Evolutionary conservation across 1,140 invertebrate species (phyloP).

Genomic region (Luehdorfia chinensis): DNA sequence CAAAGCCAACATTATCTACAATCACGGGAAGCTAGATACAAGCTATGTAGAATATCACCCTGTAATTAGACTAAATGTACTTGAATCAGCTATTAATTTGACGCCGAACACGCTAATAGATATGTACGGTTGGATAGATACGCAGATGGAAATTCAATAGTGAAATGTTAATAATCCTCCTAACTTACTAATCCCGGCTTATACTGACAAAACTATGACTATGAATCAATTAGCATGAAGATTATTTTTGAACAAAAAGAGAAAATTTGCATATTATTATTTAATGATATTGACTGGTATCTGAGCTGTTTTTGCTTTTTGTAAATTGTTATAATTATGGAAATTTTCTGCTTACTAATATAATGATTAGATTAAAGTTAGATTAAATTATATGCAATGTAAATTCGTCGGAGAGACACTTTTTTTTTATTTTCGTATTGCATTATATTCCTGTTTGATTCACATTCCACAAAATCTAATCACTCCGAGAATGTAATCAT

Average conservation of each 20-base stretch:
- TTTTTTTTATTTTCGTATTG: too few species aligned
- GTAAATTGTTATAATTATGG: too few species aligned
- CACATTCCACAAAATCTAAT: constrained; percentile 2
- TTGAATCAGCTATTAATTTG: constrained; percentile 44
- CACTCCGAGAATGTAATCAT: neutral
- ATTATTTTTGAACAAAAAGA: too few species aligned
- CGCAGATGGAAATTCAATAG: constrained; percentile 24
- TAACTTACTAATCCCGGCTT: constrained; percentile 13
- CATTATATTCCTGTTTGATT: neutral
- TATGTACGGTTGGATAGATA: constrained; percentile 22
- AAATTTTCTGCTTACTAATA: too few species aligned
- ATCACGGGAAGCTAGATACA: constrained; percentile 34
- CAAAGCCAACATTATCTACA: constrained; percentile 29
- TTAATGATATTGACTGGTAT: too few species aligned
- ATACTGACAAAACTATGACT: neutral
- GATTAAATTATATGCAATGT: too few species aligned
- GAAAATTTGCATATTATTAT: too few species aligned
- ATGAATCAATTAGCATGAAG: constrained; percentile 4
- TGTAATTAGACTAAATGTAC: constrained; percentile 39
- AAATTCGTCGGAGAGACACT: too few species aligned
- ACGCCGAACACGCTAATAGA: constrained; percentile 26
- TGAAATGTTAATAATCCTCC: constrained; percentile 13
- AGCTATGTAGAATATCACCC: constrained; percentile 39
- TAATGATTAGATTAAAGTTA: too few species aligned
- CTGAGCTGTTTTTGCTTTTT: too few species aligned